These are phyloP conservation scores for Eupeodes luniger DNA, from an alignment of 2,888 invertebrate species.

Conservation along the genomic window DNA sequence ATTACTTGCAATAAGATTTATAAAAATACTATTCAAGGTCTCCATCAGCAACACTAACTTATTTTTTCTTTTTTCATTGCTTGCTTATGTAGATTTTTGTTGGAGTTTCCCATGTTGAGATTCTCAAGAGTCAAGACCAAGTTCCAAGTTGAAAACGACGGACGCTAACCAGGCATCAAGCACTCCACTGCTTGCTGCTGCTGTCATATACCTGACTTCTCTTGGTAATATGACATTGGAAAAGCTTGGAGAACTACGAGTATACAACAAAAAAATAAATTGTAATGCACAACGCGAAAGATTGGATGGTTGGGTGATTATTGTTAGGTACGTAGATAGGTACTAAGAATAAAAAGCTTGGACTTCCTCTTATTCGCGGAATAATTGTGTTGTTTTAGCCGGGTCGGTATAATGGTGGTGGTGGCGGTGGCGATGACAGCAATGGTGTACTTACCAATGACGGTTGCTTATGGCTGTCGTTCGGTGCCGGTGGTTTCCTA, in stretches of 20 bases:
- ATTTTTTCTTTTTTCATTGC: background rate
- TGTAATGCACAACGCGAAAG: constrained; percentile 70
- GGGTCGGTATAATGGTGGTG: background rate
- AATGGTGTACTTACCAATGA: background rate
- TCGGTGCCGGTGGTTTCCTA: constrained; percentile 31
- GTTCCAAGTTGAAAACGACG: constrained; percentile 57
- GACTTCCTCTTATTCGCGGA: constrained; percentile 65
- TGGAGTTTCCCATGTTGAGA: constrained; percentile 65
- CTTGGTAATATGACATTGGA: constrained; percentile 52
- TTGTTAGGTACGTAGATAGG: constrained; percentile 15
- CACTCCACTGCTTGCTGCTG: background rate
- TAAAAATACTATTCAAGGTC: constrained; percentile 59
- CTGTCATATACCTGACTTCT: constrained; percentile 38
- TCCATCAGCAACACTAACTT: constrained; percentile 45
- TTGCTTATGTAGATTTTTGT: constrained; percentile 25
- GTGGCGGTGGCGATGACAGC: background rate
- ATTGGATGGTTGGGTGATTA: constrained; percentile 66
- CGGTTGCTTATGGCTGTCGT: no score
- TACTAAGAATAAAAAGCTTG: constrained; percentile 64
- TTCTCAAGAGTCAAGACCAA: constrained; percentile 75
- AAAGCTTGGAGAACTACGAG: constrained; percentile 9
- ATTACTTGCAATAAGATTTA: constrained; percentile 65
- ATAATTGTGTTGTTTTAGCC: constrained; percentile 36
- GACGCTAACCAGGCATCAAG: constrained; percentile 5
- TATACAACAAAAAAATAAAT: constrained; percentile 41